These are phyloP conservation scores for Theristicus caerulescens DNA, from an alignment of 2,113 vertebrate genomes.

Conservation along the genomic window DNA sequence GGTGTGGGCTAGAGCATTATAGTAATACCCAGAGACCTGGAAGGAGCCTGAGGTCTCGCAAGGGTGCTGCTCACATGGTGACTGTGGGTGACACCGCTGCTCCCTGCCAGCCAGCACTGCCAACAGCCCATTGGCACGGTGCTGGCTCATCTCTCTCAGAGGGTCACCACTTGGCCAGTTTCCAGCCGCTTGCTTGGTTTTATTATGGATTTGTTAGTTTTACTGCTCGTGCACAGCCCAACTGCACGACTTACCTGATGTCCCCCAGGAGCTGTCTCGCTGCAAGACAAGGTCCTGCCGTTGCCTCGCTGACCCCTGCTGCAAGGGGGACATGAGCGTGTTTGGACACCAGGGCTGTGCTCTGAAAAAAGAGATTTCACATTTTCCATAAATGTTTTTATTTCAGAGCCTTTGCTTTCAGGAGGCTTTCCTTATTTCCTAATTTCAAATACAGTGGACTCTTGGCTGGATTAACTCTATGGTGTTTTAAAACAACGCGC, in stretches of 20 bases:
- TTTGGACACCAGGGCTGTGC: background rate
- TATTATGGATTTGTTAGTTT: background rate
- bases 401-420: background rate
- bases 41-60: background rate
- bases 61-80: accelerated
- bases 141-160: background rate
- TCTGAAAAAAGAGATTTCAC: background rate
- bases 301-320: background rate
- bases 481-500: background rate
- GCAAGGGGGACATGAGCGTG: accelerated
- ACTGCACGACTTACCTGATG: background rate
- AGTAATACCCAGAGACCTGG: too few relatives aligned
- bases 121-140: accelerated
- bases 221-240: background rate
- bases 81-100: accelerated
- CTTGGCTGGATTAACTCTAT: background rate
- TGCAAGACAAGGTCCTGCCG: background rate
- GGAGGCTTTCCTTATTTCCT: background rate
- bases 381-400: background rate
- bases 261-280: background rate
- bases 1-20: background rate
- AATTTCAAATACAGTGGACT: background rate
- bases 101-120: background rate
- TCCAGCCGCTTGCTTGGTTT: background rate
- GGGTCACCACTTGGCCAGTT: background rate